These are phyloP conservation scores for Orientallactaga bullata DNA, from an alignment of 2,113 vertebrate species.

Conservation along the genomic window DNA sequence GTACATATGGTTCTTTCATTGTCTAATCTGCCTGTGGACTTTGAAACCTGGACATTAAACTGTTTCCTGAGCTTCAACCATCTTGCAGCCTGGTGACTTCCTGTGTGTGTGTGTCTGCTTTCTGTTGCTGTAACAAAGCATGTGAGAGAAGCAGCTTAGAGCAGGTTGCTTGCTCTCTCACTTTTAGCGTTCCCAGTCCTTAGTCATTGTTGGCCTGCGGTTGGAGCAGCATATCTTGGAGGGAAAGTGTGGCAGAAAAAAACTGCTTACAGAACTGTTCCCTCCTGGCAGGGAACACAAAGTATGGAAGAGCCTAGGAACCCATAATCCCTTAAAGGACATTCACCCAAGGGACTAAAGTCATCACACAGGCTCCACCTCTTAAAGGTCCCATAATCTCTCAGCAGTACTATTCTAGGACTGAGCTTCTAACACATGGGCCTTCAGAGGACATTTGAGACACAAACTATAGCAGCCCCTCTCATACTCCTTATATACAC, in stretches of 20 bases:
- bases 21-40: not conserved
- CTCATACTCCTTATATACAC: not conserved
- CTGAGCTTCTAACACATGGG: not conserved
- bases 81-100: not conserved
- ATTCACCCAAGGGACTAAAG: too few relatives aligned
- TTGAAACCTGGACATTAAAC: not conserved
- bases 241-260: not conserved
- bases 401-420: not conserved
- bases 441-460: not conserved
- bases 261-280: too few relatives aligned
- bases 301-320: not conserved
- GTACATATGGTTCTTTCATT: not conserved
- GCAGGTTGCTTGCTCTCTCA: not conserved
- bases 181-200: too few relatives aligned
- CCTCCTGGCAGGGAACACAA: not conserved
- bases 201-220: not conserved
- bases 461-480: not conserved
- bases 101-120: too few relatives aligned
- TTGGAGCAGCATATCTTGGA: not conserved
- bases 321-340: not conserved
- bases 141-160: not conserved
- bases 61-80: not conserved
- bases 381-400: not conserved
- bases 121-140: not conserved
- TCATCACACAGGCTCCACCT: not conserved